Conservation (phyloP, 2,888 invertebrate species). For the Meteorus colon region DNA sequence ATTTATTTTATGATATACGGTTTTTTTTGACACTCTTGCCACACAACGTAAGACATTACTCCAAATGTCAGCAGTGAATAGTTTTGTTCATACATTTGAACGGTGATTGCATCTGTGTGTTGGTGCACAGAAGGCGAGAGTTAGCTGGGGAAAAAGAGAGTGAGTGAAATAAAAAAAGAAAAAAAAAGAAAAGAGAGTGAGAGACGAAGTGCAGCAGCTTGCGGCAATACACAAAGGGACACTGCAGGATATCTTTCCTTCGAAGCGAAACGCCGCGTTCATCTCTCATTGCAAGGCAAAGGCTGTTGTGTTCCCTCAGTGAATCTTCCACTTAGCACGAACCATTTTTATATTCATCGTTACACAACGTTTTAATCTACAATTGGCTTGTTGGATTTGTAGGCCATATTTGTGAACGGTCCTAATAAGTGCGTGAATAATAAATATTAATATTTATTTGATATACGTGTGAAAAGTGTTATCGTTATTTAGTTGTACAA, state of each 20-base stretch:
- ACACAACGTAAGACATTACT: slow-evolving; percentile 18
- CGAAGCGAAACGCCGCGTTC: slow-evolving; percentile 8
- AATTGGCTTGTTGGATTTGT: slow-evolving; percentile 27
- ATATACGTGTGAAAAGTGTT: slow-evolving; percentile 47
- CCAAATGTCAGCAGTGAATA: slow-evolving; percentile 21
- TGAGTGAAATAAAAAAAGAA: neutral
- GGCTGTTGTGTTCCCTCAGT: slow-evolving; percentile 14
- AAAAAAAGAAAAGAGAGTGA: neutral
- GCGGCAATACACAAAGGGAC: slow-evolving; percentile 34
- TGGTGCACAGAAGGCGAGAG: slow-evolving; percentile 7
- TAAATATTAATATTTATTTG: neutral
- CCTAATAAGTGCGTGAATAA: slow-evolving; percentile 38
- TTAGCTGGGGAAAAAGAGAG: neutral
- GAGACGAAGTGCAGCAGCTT: slow-evolving; percentile 3
- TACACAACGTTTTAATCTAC: slow-evolving; percentile 35
- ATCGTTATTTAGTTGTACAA: slow-evolving; percentile 48
- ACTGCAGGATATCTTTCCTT: slow-evolving; percentile 33
- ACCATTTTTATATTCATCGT: slow-evolving; percentile 17
- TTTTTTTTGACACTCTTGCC: neutral
- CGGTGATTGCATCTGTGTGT: slow-evolving; percentile 19
- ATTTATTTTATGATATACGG: neutral
- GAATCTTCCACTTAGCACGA: slow-evolving; percentile 27
- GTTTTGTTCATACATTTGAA: slow-evolving; percentile 16
- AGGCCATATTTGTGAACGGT: slow-evolving; percentile 4
- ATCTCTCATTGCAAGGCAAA: neutral